Evolutionary conservation across 2,888 invertebrate species (phyloP).

Genomic region (Blastobasis adustella): DNA sequence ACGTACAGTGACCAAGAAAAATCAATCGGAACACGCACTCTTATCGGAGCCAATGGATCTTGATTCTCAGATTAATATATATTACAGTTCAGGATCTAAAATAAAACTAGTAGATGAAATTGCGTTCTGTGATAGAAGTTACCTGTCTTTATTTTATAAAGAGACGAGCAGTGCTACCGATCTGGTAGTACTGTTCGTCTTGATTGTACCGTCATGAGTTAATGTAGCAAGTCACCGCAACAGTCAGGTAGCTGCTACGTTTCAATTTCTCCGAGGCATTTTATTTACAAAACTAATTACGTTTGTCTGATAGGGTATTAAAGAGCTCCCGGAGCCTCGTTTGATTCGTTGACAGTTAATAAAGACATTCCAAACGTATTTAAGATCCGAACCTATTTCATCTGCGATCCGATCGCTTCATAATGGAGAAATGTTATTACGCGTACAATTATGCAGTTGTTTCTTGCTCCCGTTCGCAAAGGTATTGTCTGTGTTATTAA

Average conservation of each 20-base stretch:
- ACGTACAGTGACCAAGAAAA: constrained; percentile 18
- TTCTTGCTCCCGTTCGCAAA: too few relatives aligned
- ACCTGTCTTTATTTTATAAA: neutral
- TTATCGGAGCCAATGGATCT: too few relatives aligned
- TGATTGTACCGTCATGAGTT: constrained; percentile 41
- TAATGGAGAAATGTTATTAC: constrained; percentile 47
- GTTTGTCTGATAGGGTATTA: constrained; percentile 70
- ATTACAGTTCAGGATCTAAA: too few relatives aligned
- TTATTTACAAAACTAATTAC: constrained; percentile 75
- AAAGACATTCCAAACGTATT: constrained; percentile 68
- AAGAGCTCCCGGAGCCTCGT: constrained; percentile 58
- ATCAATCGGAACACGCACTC: too few relatives aligned
- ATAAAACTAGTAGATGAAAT: too few relatives aligned
- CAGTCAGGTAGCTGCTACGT: constrained; percentile 66
- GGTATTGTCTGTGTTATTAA: too few relatives aligned
- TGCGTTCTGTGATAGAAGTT: neutral
- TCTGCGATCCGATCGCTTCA: constrained; percentile 45
- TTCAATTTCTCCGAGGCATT: constrained; percentile 72
- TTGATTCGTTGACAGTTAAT: constrained; percentile 71
- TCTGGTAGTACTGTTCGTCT: constrained; percentile 27
- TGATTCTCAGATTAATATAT: too few relatives aligned
- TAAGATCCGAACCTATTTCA: constrained; percentile 50
- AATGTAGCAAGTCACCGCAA: constrained; percentile 64
- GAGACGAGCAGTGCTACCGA: neutral
- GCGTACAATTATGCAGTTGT: constrained; percentile 4